Conservation (phyloP, 2,888 invertebrate species). For the Troides aeacus region DNA sequence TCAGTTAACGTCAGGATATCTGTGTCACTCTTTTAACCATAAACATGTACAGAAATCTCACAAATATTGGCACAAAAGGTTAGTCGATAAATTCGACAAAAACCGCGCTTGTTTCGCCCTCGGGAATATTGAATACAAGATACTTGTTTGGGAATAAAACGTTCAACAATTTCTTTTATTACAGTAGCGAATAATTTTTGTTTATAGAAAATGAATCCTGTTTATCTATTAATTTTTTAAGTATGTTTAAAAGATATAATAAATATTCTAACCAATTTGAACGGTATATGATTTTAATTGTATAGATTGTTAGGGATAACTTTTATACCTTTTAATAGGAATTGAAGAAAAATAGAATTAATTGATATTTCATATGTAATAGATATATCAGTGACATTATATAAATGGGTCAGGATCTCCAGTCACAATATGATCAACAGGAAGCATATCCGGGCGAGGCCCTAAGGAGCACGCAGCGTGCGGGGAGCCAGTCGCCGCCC, state of each 20-base stretch:
- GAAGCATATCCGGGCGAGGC: conserved; percentile 71
- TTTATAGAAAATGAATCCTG: neutral
- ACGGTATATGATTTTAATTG: no score
- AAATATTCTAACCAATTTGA: no score
- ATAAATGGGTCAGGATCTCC: conserved; percentile 54
- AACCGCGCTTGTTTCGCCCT: conserved; percentile 1
- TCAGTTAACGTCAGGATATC: neutral
- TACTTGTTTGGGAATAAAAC: neutral
- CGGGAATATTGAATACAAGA: conserved; percentile 2
- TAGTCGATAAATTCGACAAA: conserved; percentile 3
- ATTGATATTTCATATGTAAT: no score
- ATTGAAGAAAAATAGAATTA: no score
- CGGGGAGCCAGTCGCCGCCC: conserved; percentile 73
- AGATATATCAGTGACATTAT: neutral
- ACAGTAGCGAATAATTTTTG: neutral
- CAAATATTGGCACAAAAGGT: neutral
- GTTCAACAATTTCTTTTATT: neutral
- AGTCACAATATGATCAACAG: conserved; percentile 76
- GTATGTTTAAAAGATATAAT: no score
- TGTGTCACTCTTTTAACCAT: neutral
- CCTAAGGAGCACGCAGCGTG: conserved; percentile 49
- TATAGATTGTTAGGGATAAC: no score
- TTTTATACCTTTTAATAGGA: no score
- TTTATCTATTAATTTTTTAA: neutral
- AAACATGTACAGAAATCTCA: neutral